phyloP scores from a whole-genome alignment of 2,888 invertebrate species.

The Noctua comes region DNA sequence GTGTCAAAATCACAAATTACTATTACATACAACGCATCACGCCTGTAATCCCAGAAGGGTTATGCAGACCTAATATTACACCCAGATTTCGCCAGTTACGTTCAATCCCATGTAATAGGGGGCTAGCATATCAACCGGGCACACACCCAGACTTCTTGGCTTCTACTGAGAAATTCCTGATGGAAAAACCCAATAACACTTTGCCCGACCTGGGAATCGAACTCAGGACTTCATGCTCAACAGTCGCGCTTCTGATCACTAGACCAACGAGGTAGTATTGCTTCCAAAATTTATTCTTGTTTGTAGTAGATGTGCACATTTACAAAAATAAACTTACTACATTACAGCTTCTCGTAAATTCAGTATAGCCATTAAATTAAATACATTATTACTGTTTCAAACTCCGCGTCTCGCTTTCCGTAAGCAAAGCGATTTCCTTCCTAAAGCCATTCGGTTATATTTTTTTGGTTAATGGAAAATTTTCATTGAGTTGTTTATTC shows the following conservation, averaged over 20 bases:
- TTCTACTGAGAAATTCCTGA: too few relatives aligned
- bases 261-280: neutral
- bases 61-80: too few relatives aligned
- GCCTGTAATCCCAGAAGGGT: too few relatives aligned
- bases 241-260: too few relatives aligned
- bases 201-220: too few relatives aligned
- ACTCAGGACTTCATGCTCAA: too few relatives aligned
- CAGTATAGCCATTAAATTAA: conserved; percentile 33
- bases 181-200: too few relatives aligned
- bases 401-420: conserved; percentile 29
- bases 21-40: neutral
- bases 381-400: conserved; percentile 46
- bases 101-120: too few relatives aligned
- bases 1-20: neutral
- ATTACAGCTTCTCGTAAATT: conserved; percentile 27
- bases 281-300: neutral
- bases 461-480: conserved; percentile 29
- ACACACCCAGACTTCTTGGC: too few relatives aligned
- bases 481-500: conserved; percentile 20
- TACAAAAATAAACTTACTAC: conserved; percentile 24
- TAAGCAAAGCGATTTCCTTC: conserved; percentile 43
- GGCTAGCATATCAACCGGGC: too few relatives aligned
- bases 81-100: too few relatives aligned
- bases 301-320: neutral
- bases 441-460: conserved; percentile 31